Conservation (phyloP, 2,797 vertebrate species). For the Pseudopleuronectes americanus region DNA sequence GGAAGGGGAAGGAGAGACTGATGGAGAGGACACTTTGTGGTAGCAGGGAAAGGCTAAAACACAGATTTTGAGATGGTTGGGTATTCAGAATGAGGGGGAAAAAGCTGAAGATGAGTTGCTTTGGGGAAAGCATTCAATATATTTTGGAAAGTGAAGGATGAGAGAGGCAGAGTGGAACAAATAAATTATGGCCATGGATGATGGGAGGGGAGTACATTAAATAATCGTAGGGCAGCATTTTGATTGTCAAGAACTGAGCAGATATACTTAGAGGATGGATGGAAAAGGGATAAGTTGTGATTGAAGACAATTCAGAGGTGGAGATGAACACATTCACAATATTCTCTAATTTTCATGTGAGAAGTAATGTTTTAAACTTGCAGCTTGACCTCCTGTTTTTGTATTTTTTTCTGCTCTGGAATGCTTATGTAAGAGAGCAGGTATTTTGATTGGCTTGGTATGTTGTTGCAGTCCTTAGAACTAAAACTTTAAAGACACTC, state of each 20-base stretch:
- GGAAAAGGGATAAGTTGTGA: not conserved
- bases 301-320: too few species aligned
- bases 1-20: constrained; percentile 10
- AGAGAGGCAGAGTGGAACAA: too few species aligned
- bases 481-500: too few species aligned
- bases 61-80: not conserved
- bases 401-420: not conserved
- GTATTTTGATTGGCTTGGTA: too few species aligned
- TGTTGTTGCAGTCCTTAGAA: too few species aligned
- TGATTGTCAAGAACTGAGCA: not conserved
- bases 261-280: not conserved
- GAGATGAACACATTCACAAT: not conserved
- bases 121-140: not conserved
- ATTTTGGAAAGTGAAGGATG: not conserved
- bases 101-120: not conserved
- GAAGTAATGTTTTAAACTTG: not conserved
- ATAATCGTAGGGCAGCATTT: too few species aligned
- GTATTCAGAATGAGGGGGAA: constrained; percentile 1
- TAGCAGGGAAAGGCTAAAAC: not conserved
- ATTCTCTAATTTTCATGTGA: not conserved
- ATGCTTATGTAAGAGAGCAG: too few species aligned
- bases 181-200: too few species aligned
- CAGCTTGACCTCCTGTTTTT: not conserved
- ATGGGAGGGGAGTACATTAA: too few species aligned
- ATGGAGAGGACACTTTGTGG: constrained; percentile 29